Base-by-base conservation (phyloP, 2,888 invertebrate species). In the Sceliomorpha sp. region DNA sequence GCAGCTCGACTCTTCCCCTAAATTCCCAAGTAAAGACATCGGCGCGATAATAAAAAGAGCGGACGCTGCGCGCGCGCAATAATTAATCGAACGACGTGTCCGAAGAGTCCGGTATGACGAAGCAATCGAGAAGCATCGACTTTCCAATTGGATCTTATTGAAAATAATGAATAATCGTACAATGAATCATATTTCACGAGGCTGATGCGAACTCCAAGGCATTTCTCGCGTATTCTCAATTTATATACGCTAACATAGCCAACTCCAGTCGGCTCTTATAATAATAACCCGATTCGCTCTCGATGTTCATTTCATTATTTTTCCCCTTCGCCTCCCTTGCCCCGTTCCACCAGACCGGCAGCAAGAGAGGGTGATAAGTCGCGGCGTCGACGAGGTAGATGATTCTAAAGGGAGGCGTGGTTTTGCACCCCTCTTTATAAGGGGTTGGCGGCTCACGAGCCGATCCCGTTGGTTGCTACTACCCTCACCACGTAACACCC, bases 251-350 rank as follows among this genome's bases (percentile, higher is more conserved):
- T 55, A 63, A 63, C 60, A 58, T 63, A 75, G 64, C 73, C 74
- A 75, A 56, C 74, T 73, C 75, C 78, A 76, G 79, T 74, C 70
- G 53, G 74, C 76, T 82, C 83, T 83, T 85, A 86, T 86, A 86
- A 87, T 86, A 87, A 88, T 87, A 20, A 85, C 83, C 82, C 82
- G 80, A 84, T 83, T 82, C 81, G 77, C 67, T 64, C 64, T 72
- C 80, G 86, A 86, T 88, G 88, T 86, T 87, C 87, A 87, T 87
- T 88, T 88, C 86, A 85, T 85, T 85, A 85, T 86, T 87, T 84
- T 82, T 81, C 75, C 75, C 75, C 62, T 73, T 59, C 71, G 66
- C 67, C n/a, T n/a, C 62, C 50, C 59, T 40, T 45, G 51, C 62
- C 58, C 39, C 60, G 62, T 58, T 58, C 51, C 69, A 13, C 48